These are phyloP conservation scores for Stegastes partitus DNA, from an alignment of 2,113 vertebrate genomes.

Conservation along the genomic window DNA sequence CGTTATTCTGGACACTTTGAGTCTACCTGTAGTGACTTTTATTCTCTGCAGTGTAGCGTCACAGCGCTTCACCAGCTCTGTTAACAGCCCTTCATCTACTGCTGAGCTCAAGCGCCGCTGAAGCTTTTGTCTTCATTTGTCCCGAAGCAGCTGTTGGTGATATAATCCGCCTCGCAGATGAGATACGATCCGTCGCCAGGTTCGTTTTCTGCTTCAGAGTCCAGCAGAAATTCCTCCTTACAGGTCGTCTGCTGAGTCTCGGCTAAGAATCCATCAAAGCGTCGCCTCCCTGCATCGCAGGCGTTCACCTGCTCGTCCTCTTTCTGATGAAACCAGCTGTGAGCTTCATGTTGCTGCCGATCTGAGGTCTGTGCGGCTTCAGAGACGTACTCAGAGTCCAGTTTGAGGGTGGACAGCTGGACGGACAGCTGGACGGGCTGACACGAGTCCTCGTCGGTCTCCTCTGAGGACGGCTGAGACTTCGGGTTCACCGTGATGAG, in stretches of 20 bases:
- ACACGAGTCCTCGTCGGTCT: slow-evolving; percentile 4
- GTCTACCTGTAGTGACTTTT: too few relatives aligned
- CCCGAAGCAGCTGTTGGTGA: background rate
- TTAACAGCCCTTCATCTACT: background rate
- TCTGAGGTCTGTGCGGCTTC: background rate
- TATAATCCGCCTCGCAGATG: slow-evolving; percentile 29
- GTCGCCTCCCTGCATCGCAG: fast-evolving
- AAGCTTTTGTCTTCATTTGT: background rate
- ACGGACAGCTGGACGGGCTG: background rate
- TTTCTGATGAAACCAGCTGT: background rate
- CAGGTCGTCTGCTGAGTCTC: background rate
- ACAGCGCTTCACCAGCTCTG: background rate
- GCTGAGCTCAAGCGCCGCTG: background rate
- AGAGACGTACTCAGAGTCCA: background rate
- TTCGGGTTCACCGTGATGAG: slow-evolving; percentile 1
- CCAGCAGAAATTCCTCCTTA: background rate
- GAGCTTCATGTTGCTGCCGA: background rate
- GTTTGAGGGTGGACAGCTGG: background rate
- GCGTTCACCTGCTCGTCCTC: background rate
- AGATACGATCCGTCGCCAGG: background rate
- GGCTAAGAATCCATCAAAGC: background rate
- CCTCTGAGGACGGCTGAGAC: background rate
- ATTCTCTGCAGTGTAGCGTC: too few relatives aligned
- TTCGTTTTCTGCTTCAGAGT: background rate
- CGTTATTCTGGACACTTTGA: too few relatives aligned